Evolutionary conservation across 2,797 vertebrate species (phyloP), one percentile per base, ranked within the genome.

Genomic region (Myotis daubentonii): DNA sequence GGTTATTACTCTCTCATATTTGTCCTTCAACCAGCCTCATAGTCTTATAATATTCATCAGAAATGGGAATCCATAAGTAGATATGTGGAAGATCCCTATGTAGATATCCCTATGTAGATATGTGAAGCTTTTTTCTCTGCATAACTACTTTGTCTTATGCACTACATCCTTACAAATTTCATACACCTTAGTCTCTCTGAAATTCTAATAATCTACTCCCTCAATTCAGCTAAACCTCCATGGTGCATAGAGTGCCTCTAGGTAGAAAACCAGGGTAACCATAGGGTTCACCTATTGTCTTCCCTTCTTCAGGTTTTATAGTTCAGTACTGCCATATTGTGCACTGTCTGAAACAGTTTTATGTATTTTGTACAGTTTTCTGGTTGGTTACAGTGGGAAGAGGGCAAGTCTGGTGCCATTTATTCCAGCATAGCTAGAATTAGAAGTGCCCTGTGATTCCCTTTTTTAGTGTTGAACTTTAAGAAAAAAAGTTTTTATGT

Each of bases 381-480:
- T 79, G 11, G 20, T 65, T 80, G 65, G 47, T 72, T 74, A 23
- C 25, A 28, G 20, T 89, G 20, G 16, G 47, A 60, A n/a, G 9
- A 20, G 11, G 25, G 5, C 15, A 49, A 41, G 3, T 74, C 15
- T 84, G 23, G 25, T 88, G 47, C 23, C n/a, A 44, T 23, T 65
- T 65, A 84, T n/a, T 70, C 5, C 28, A 33, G 79, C 38, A 49
- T 55, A 85, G 17, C 20, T 15, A 72, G 30, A 23, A 72, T 57
- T 79, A 62, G 55, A 84, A 95, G 68, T 57, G 25, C 20, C 8
- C 60, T 84, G 28, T 71, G 76, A 70, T 10, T 71, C 22, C 10
- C 41, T 47, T 71, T 68, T 49, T 89, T 57, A 74, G 22, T 49
- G 38, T 78, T 79, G 55, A 84, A 88, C 79, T 93, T 72, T 94